Conservation (phyloP, 2,888 invertebrate species). For the Acrobasis suavella region DNA sequence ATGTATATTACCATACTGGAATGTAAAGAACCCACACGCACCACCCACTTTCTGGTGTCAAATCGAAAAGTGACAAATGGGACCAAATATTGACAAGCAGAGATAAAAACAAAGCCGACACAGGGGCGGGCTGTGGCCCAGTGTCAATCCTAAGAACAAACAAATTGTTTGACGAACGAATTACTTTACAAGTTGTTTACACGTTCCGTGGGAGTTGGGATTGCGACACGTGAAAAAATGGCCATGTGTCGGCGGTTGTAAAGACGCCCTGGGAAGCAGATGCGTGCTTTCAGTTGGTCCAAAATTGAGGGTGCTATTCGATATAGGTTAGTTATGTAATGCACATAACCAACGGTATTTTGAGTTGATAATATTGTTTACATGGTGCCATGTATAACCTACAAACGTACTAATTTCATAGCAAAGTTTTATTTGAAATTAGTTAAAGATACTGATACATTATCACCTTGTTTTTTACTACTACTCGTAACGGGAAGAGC, state of each 20-base stretch:
- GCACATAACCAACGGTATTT: not conserved
- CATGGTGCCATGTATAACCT: no score
- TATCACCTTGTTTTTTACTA: no score
- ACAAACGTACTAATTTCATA: no score
- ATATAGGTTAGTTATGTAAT: constrained; percentile 15
- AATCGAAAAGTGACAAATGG: constrained; percentile 60
- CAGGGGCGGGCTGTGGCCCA: constrained; percentile 57
- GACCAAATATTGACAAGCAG: constrained; percentile 72
- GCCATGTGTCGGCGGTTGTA: constrained; percentile 22
- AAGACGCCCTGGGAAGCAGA: constrained; percentile 22
- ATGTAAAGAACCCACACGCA: constrained; percentile 40
- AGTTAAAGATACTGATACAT: no score
- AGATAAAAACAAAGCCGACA: constrained; percentile 75
- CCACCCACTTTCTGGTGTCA: constrained; percentile 50
- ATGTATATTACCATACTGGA: constrained; percentile 32
- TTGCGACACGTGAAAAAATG: constrained; percentile 52
- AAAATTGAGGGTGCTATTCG: constrained; percentile 17
- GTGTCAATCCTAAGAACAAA: constrained; percentile 79
- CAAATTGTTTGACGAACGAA: constrained; percentile 75
- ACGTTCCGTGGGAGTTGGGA: constrained; percentile 49
- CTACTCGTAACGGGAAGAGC: no score
- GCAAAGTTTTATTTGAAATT: no score
- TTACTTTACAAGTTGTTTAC: constrained; percentile 74
- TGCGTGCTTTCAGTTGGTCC: not conserved
- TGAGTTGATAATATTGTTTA: not conserved